Evolutionary conservation across 2,888 invertebrate species (phyloP).

Genomic region (Dione juno): DNA sequence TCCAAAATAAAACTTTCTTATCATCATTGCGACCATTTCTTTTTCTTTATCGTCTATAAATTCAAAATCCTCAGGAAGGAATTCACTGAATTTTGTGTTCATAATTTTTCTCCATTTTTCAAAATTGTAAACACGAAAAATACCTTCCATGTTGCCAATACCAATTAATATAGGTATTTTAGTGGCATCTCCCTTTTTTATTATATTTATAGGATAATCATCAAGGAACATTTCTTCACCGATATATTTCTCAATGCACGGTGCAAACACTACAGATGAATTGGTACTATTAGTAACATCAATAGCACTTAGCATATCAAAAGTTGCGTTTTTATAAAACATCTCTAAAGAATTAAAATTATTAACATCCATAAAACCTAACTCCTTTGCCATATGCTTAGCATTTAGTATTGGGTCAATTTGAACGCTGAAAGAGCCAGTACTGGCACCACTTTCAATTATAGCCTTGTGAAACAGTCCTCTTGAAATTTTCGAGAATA

Average conservation of each 20-base stretch:
- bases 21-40: conserved; percentile 50
- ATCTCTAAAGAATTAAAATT: conserved; percentile 56
- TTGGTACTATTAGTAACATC: conserved; percentile 39
- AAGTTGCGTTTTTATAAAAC: conserved; percentile 57
- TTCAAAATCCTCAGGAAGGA: conserved; percentile 58
- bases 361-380: conserved; percentile 54
- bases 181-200: conserved; percentile 53
- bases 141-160: conserved; percentile 57
- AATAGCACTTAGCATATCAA: conserved; percentile 49
- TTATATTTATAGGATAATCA: conserved; percentile 55
- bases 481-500: conserved; percentile 55
- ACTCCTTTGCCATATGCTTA: conserved; percentile 52
- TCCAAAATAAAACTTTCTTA: conserved; percentile 57
- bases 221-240: conserved; percentile 54
- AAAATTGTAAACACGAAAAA: conserved; percentile 48
- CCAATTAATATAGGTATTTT: conserved; percentile 59
- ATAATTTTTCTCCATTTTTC: conserved; percentile 54
- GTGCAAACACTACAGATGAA: conserved; percentile 48
- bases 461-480: conserved; percentile 63
- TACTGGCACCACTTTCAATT: conserved; percentile 58
- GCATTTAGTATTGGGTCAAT: conserved; percentile 59
- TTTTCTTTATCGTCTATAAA: conserved; percentile 55
- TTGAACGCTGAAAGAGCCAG: conserved; percentile 56
- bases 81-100: conserved; percentile 62
- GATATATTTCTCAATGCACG: conserved; percentile 55